Evolutionary conservation across 2,888 invertebrate genomes (phyloP).

Genomic region (Seira sanloemensis): DNA sequence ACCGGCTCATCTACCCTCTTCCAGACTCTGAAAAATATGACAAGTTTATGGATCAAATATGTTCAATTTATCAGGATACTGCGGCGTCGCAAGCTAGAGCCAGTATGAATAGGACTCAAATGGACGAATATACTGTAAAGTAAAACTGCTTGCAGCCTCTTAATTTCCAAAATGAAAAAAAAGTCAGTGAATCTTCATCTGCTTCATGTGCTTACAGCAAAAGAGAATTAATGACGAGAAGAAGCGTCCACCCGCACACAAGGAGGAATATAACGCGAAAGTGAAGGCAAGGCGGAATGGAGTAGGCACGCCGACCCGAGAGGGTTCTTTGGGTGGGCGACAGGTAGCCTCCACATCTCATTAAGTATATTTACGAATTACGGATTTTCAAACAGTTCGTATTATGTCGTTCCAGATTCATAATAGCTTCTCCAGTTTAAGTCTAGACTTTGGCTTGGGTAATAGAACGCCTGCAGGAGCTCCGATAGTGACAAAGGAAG

Average conservation of each 20-base stretch:
- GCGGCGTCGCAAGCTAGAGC: slow-evolving; percentile 87
- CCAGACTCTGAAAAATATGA: slow-evolving; percentile 80
- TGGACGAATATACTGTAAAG: slow-evolving; percentile 82
- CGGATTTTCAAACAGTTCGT: no score
- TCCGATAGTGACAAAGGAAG: slow-evolving; percentile 81
- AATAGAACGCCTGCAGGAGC: slow-evolving; percentile 46
- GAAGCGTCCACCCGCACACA: slow-evolving; percentile 58
- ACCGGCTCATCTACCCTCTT: slow-evolving; percentile 76
- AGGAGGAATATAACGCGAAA: background rate
- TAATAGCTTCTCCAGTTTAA: slow-evolving; percentile 48
- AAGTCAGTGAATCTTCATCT: background rate
- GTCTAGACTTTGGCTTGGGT: slow-evolving; percentile 52
- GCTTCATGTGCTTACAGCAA: slow-evolving; percentile 47
- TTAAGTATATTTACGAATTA: no score
- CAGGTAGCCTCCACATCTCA: background rate
- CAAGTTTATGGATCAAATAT: slow-evolving; percentile 84
- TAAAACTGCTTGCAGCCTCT: background rate
- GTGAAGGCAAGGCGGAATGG: background rate
- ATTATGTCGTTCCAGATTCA: slow-evolving; percentile 19
- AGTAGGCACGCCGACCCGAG: background rate
- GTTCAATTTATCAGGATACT: slow-evolving; percentile 85
- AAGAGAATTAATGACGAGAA: slow-evolving; percentile 68
- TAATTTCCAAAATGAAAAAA: no score
- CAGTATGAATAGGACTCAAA: slow-evolving; percentile 83
- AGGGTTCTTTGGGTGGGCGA: background rate